These are phyloP conservation scores for Hoplostethus mediterraneus DNA, from an alignment of 2,797 vertebrate species.

Conservation along the genomic window DNA sequence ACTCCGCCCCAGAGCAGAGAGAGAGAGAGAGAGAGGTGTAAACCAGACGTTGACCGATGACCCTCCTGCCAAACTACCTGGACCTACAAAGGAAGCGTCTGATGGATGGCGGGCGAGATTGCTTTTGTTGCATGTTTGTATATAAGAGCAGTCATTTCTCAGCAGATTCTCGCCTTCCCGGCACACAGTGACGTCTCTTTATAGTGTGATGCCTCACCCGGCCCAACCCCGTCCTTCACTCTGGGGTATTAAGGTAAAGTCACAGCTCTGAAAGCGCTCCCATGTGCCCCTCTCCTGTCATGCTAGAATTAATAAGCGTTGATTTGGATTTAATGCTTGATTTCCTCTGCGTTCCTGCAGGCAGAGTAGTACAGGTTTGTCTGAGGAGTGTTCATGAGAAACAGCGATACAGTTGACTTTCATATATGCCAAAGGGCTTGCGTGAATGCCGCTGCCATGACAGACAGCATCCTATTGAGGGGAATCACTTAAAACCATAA, in stretches of 20 bases:
- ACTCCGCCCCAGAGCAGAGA: conserved; percentile 41
- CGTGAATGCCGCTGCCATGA: neutral
- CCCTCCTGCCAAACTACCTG: conserved; percentile 72
- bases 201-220: too few relatives aligned
- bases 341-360: conserved; percentile 83
- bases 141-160: conserved; percentile 73
- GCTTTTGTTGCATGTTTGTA: conserved; percentile 78
- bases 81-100: conserved; percentile 70
- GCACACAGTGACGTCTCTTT: conserved; percentile 22
- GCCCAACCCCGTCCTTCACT: neutral
- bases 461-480: conserved; percentile 50
- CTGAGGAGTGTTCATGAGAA: conserved; percentile 73
- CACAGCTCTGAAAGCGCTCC: conserved; percentile 69
- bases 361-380: conserved; percentile 66
- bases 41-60: conserved; percentile 80
- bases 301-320: conserved; percentile 79
- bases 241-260: conserved; percentile 71
- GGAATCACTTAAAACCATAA: conserved; percentile 52
- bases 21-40: conserved; percentile 67
- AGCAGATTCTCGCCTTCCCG: conserved; percentile 70
- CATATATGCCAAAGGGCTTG: conserved; percentile 39
- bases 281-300: conserved; percentile 64
- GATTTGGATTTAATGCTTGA: conserved; percentile 86
- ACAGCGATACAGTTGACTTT: conserved; percentile 65
- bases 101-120: conserved; percentile 73